Evolutionary conservation across 2,113 vertebrate species (phyloP), one percentile per base, ranked within the genome.

Genomic region (Circaetus cinerascens): DNA sequence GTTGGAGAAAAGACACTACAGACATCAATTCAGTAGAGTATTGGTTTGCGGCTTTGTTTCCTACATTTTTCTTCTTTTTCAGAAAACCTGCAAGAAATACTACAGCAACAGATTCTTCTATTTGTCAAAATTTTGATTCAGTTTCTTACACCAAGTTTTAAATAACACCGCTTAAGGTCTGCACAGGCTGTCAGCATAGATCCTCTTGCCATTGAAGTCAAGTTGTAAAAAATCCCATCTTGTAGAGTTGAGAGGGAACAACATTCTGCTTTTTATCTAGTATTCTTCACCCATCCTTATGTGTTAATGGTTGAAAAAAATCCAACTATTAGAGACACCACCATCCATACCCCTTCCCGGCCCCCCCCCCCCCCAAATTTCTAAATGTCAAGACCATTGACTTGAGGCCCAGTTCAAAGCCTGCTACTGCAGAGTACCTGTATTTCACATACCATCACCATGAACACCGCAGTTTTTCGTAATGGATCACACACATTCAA

Each of bases 311-410:
- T 63, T 51, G 9, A 13, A 63, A 50, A 64, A 50, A 48, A 86
- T 38, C 15, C 25, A 72, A 3, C 32, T 32, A 25, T 45, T 50
- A 81, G 17, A 76, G 36, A 73, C 9, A 38, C 19, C 53, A 45
- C 19, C 21, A 69, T 20, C 30, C 43, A 32, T 17, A 3, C 18
- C 15, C 25, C 15, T 38, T 38, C 38, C 38, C 38, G 8, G 8
- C 36, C 13, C 9, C 50, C 14, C 3, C 4, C 10, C 6, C 10
- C 2, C 29, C 19, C n/a, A n/a, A 27, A 11, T 3, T 40, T 17
- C 29, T 41, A 5, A 6, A 76, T 62, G 15, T 20, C 30, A 53
- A 36, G 41, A 46, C 10, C 19, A 40, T 13, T 64, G 26, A 34
- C 18, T 7, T 36, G 32, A 71, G 25, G 23, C 27, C 14, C 25